A percentile compares a stretch with the other conserved stretches of the same genome.
phyloP scores from a whole-genome alignment of 1,140 invertebrate species.

The Saxidomus purpurata region DNA sequence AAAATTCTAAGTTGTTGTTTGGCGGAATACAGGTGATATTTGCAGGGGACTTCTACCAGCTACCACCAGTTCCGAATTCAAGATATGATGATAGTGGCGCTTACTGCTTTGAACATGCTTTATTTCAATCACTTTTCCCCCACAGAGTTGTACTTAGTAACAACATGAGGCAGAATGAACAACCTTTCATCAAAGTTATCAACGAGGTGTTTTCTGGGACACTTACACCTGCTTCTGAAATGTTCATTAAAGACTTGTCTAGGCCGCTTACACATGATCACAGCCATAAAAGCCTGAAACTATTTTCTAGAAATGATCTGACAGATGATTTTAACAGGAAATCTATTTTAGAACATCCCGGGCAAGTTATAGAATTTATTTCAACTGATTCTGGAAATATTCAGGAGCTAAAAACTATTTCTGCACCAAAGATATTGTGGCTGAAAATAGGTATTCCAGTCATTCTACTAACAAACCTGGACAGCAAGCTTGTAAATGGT shows the following conservation, averaged over 20 bases:
- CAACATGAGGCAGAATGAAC: background rate
- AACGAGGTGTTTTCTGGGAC: constrained; percentile 19
- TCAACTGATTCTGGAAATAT: background rate
- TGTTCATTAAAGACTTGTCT: background rate
- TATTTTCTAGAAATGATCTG: constrained; percentile 36
- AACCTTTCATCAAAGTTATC: background rate
- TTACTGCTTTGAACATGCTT: too few relatives aligned
- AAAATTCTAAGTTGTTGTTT: too few relatives aligned
- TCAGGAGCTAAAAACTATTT: background rate
- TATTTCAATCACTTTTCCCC: background rate
- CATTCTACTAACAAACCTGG: constrained; percentile 1
- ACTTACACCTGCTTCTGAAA: too few relatives aligned
- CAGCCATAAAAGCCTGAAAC: background rate
- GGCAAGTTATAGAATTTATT: constrained; percentile 10
- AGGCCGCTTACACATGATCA: constrained; percentile 14
- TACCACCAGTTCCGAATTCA: constrained; percentile 14
- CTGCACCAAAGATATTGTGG: constrained; percentile 23
- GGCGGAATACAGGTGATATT: too few relatives aligned
- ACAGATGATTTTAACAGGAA: constrained; percentile 38
- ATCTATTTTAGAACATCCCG: background rate
- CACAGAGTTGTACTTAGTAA: constrained; percentile 28
- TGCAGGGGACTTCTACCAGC: too few relatives aligned
- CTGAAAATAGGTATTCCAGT: constrained; percentile 42
- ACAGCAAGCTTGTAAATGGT: constrained; percentile 2
- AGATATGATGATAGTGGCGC: constrained; percentile 1